Percentiles rank a stretch among this genome's conserved stretches.
Conservation (phyloP, 64 coral and sea anemone species). For the Hydrozoanthus tunicans region DNA sequence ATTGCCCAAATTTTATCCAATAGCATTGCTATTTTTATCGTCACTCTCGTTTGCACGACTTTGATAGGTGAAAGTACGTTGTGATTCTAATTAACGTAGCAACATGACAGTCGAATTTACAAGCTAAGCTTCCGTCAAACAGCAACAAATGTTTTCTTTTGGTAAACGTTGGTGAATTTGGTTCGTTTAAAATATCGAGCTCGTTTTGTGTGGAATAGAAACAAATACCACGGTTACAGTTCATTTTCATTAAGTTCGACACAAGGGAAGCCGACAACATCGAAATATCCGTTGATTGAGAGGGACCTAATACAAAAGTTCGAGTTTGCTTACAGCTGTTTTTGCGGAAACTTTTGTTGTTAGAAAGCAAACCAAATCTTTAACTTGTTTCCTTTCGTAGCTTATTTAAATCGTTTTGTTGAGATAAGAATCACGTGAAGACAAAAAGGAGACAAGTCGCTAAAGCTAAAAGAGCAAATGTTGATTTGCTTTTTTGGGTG, state of each 20-base stretch:
- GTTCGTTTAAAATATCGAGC: background rate
- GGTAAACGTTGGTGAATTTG: background rate
- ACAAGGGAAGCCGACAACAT: background rate
- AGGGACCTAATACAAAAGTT: too few relatives aligned
- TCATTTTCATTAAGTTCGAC: background rate
- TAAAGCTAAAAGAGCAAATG: too few relatives aligned
- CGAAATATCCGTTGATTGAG: too few relatives aligned
- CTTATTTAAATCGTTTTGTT: background rate
- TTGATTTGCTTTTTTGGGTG: too few relatives aligned
- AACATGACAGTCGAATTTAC: background rate
- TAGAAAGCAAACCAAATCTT: background rate
- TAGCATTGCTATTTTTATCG: background rate
- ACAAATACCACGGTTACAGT: background rate
- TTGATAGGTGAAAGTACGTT: background rate
- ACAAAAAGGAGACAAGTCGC: too few relatives aligned
- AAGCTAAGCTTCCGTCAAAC: background rate
- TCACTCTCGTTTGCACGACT: background rate
- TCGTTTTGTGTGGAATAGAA: background rate
- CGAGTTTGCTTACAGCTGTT: background rate
- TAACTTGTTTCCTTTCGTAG: background rate
- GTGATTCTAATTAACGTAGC: background rate
- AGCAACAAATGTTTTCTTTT: background rate
- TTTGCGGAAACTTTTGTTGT: background rate
- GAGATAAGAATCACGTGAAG: too few relatives aligned
- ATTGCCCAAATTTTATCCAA: background rate